Conservation (phyloP, 2,888 invertebrate genomes). For the Pheosia gnoma region DNA sequence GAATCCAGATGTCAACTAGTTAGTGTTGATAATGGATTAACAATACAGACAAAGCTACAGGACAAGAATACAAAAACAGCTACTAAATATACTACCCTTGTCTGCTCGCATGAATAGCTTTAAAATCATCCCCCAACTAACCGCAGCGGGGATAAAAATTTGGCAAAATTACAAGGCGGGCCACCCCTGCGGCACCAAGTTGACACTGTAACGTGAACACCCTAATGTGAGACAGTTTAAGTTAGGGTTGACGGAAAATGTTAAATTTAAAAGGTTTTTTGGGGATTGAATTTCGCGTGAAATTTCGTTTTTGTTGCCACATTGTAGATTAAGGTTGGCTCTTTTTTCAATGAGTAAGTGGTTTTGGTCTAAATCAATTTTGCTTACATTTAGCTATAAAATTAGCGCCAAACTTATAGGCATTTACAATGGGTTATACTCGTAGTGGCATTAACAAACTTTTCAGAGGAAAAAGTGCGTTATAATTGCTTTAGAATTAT, state of each 20-base stretch:
- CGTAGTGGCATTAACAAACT: no score
- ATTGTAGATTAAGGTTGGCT: neutral
- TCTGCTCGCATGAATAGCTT: constrained; percentile 52
- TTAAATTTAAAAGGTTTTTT: constrained; percentile 6
- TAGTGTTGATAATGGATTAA: neutral
- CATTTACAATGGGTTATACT: no score
- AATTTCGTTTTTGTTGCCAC: neutral
- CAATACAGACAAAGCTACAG: constrained; percentile 26
- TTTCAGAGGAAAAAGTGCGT: no score
- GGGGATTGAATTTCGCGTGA: neutral
- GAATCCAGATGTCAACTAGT: neutral
- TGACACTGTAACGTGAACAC: constrained; percentile 82
- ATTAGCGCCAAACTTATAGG: no score
- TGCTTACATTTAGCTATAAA: no score
- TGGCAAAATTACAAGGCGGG: constrained; percentile 80
- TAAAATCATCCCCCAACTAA: constrained; percentile 64
- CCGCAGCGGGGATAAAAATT: constrained; percentile 77
- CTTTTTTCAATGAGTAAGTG: neutral
- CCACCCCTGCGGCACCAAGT: constrained; percentile 68
- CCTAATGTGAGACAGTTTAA: constrained; percentile 77
- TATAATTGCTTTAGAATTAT: no score
- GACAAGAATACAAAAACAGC: constrained; percentile 58
- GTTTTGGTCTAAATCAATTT: no score
- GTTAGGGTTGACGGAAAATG: constrained; percentile 59
- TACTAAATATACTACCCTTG: constrained; percentile 62